Evolutionary conservation across 2,797 vertebrate genomes (phyloP).

Genomic region (Acanthurus lineatus): DNA sequence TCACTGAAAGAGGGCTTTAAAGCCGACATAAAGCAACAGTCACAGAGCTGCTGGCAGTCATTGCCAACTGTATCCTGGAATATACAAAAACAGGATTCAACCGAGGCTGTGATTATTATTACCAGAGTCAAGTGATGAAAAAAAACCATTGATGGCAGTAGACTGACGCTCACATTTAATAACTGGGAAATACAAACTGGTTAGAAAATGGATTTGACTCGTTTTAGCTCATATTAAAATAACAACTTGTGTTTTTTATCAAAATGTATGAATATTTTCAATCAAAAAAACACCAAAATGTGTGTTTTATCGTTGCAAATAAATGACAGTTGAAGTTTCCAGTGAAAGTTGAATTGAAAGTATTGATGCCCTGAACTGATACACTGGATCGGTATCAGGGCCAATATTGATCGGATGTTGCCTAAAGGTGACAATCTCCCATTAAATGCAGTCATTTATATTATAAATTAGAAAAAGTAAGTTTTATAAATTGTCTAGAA

Average conservation of each 20-base stretch:
- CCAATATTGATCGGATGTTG: conserved; percentile 41
- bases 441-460: conserved; percentile 6
- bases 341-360: conserved; percentile 23
- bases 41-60: conserved; percentile 74
- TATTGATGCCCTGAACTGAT: conserved; percentile 45
- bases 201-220: background rate
- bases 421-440: conserved; percentile 2
- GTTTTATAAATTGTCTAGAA: background rate
- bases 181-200: background rate
- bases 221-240: background rate
- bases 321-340: conserved; percentile 20
- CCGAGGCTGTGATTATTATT: conserved; percentile 29
- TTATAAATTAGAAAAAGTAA: background rate
- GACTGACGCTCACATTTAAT: background rate
- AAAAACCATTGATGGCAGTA: conserved; percentile 8
- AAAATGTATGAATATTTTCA: background rate
- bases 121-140: conserved; percentile 36
- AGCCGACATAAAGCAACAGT: conserved; percentile 81
- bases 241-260: background rate
- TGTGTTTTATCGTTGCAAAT: conserved; percentile 21
- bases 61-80: conserved; percentile 63
- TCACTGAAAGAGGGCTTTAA: conserved; percentile 82
- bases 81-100: conserved; percentile 54
- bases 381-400: conserved; percentile 31
- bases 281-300: background rate